A percentile compares a stretch with the other conserved stretches of the same genome.
Evolutionary conservation across 2,113 vertebrate genomes (phyloP).

Genomic region (Elephantulus edwardii): DNA sequence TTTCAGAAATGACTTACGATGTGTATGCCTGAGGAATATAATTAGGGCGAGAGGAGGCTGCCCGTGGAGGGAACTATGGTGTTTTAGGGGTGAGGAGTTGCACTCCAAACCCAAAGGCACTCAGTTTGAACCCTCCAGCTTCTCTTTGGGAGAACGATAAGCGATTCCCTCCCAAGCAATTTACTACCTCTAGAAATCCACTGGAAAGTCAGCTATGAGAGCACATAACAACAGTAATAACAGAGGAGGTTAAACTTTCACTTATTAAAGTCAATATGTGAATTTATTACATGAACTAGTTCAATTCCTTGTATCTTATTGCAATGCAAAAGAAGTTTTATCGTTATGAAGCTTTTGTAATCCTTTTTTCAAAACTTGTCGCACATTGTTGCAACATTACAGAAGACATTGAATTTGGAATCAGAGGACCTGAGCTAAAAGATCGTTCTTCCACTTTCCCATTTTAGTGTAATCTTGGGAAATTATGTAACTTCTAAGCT

Average conservation of each 20-base stretch:
- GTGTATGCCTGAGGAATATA: not conserved
- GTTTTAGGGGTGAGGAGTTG: too few relatives aligned
- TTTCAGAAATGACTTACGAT: not conserved
- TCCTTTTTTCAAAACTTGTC: not conserved
- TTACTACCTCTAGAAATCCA: too few relatives aligned
- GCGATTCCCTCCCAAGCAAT: too few relatives aligned
- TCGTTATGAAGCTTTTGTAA: conserved; percentile 7
- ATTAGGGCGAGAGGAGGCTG: not conserved
- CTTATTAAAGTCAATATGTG: too few relatives aligned
- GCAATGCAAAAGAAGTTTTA: not conserved
- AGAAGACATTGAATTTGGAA: not conserved
- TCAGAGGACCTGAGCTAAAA: not conserved
- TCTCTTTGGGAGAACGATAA: too few relatives aligned
- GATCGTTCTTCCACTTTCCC: not conserved
- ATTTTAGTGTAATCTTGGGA: not conserved
- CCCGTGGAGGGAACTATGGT: too few relatives aligned
- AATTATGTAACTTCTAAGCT: not conserved
- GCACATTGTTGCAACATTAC: not conserved
- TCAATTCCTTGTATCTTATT: conserved; percentile 47
- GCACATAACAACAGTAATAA: too few relatives aligned
- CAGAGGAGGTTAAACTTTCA: too few relatives aligned
- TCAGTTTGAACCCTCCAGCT: too few relatives aligned
- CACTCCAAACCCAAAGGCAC: too few relatives aligned
- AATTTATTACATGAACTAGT: not conserved
- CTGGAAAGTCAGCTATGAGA: too few relatives aligned